Base-by-base conservation (phyloP, 1,140 invertebrate genomes). In the Cydia pomonella region DNA sequence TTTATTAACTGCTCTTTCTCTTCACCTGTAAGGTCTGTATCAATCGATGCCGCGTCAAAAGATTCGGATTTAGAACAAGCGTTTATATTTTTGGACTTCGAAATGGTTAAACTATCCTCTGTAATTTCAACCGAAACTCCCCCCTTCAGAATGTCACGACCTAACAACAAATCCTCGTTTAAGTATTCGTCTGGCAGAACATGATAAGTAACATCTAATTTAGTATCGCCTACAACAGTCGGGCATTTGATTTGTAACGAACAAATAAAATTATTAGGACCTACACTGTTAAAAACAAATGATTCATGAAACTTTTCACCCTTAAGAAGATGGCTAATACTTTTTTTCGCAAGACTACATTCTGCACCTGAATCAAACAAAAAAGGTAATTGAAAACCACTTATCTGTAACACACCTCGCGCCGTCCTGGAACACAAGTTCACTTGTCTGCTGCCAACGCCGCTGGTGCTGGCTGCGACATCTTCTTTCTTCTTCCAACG, bases 401-500 rank as follows among this genome's bases (percentile, higher is more conserved):
- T 18, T 16, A 33, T 10, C 10, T 73, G 13, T 33, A 76, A 23
- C 9, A 44, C 38, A 73, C 75, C 75, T 25, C 50, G 53, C 5
- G 53, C 27, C 0, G 71, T 3, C 29, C 21, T 63, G 12, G 38
- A 47, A 25, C 75, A 76, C 38, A 76, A 1, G 69, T 76, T 73
- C 1, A 76, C 74, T 21, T 73, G 25, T 41, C 73, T 72, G 16
- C 38, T 73, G 63, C 18, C 23, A 21, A 33, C 6, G n/a, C 18
- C 29, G 29, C 29, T 29, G 41, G 41, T 41, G 21, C 21, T 41
- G 18, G 72, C 18, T 9, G 64, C 18, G 47, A 0, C 3, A 16
- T 77, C 62, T 72, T 80, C 62, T 44, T 75, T 77, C 25, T 82
- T 82, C 62, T 41, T 73, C n/a, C 63, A 74, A 12, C 74, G n/a